Evolutionary conservation across 1,140 invertebrate species (phyloP).

Genomic region (Pseudachorutes palmiensis): DNA sequence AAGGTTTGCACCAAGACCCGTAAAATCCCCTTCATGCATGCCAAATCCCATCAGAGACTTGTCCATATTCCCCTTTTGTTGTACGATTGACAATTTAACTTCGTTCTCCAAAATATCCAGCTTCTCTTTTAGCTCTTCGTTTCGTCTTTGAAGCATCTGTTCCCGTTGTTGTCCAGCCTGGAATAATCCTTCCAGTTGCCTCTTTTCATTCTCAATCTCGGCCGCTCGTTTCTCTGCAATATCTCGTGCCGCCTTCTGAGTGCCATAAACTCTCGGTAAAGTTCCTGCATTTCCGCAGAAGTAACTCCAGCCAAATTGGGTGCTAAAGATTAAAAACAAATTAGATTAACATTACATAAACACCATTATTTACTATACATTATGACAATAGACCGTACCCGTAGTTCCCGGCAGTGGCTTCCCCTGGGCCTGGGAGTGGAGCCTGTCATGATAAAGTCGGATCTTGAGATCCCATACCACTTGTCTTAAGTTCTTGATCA

Average conservation of each 20-base stretch:
- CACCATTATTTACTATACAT: conserved; percentile 4
- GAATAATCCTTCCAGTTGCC: not conserved
- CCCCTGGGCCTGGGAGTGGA: too few relatives aligned
- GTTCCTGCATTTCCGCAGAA: not conserved
- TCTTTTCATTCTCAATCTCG: not conserved
- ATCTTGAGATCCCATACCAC: conserved; percentile 32
- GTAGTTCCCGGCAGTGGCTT: too few relatives aligned
- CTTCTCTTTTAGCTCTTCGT: not conserved
- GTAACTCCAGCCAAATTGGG: too few relatives aligned
- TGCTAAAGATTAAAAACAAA: too few relatives aligned
- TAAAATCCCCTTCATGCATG: not conserved
- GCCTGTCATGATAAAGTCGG: conserved; percentile 28
- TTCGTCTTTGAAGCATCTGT: not conserved
- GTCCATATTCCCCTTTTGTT: not conserved
- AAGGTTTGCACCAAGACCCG: not conserved
- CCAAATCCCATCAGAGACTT: conserved; percentile 3
- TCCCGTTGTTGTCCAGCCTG: not conserved
- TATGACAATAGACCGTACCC: too few relatives aligned
- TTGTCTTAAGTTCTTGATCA: conserved; percentile 26
- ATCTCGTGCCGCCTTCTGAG: not conserved
- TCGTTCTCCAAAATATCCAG: conserved; percentile 7
- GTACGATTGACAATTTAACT: not conserved
- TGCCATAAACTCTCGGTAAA: not conserved
- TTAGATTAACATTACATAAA: not conserved
- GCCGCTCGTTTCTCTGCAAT: not conserved